Percentiles rank a stretch among this genome's conserved stretches.
Evolutionary conservation across 2,888 invertebrate genomes (phyloP).

Genomic region (Esperia sulphurella): DNA sequence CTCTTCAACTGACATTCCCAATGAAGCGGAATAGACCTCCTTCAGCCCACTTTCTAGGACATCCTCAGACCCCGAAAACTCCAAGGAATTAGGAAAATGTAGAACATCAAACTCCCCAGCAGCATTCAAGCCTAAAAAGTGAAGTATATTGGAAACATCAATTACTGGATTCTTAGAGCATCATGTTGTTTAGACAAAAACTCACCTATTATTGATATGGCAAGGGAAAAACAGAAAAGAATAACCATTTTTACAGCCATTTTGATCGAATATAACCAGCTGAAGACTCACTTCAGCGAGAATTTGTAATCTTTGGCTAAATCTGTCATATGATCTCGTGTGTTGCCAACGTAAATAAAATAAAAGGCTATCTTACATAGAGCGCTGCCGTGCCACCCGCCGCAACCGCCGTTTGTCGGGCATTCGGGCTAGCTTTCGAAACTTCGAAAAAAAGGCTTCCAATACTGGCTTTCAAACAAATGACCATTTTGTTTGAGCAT

Average conservation of each 20-base stretch:
- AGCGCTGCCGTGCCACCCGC: too few relatives aligned
- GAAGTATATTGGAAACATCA: not conserved
- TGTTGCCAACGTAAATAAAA: conserved; percentile 37
- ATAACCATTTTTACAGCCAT: conserved; percentile 61
- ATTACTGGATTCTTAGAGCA: not conserved
- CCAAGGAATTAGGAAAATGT: conserved; percentile 83
- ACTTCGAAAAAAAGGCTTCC: too few relatives aligned
- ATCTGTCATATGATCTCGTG: conserved; percentile 65
- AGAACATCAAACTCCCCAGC: conserved; percentile 84
- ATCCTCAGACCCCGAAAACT: conserved; percentile 82
- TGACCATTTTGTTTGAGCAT: too few relatives aligned
- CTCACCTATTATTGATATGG: conserved; percentile 62
- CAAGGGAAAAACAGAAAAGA: conserved; percentile 57
- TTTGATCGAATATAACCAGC: conserved; percentile 42
- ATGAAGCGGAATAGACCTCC: conserved; percentile 85
- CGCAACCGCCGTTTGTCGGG: too few relatives aligned
- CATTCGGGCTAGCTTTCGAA: too few relatives aligned
- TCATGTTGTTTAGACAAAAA: conserved; percentile 9
- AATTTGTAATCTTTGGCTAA: too few relatives aligned
- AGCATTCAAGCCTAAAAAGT: conserved; percentile 70
- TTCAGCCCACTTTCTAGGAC: conserved; percentile 82
- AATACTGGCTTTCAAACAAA: too few relatives aligned
- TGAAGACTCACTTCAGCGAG: conserved; percentile 18
- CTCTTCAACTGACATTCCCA: conserved; percentile 86
- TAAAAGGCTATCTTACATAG: too few relatives aligned